Evolutionary conservation across 1,140 invertebrate species (phyloP).

Genomic region (Drosophila pachea): DNA sequence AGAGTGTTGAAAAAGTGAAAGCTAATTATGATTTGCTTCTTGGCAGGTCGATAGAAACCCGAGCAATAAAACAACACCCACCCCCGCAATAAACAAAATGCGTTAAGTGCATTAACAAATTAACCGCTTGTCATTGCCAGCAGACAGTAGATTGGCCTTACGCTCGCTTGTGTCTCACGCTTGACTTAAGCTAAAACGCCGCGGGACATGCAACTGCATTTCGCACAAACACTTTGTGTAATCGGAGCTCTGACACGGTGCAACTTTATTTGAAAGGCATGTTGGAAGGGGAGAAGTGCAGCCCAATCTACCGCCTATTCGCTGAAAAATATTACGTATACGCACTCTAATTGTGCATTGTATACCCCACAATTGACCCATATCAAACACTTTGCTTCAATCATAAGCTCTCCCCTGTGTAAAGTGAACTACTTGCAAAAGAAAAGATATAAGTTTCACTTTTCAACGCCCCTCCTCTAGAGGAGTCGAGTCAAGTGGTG

Average conservation of each 20-base stretch:
- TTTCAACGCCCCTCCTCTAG: slow-evolving; percentile 46
- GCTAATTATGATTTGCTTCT: slow-evolving; percentile 52
- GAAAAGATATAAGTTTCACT: slow-evolving; percentile 68
- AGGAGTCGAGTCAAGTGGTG: slow-evolving; percentile 43
- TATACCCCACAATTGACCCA: neutral
- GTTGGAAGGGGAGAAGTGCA: neutral
- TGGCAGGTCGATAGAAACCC: neutral
- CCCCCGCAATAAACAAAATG: slow-evolving; percentile 10
- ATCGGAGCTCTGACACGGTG: neutral
- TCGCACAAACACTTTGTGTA: neutral
- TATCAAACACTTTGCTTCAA: neutral
- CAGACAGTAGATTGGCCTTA: neutral
- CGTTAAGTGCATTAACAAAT: slow-evolving; percentile 45
- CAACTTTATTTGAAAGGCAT: neutral
- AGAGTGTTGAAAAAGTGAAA: slow-evolving; percentile 18
- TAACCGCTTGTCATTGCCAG: slow-evolving; percentile 12
- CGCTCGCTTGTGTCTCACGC: neutral
- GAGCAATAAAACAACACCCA: neutral
- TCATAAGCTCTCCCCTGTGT: neutral
- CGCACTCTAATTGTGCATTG: neutral
- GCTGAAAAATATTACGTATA: no score
- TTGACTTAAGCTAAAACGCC: neutral
- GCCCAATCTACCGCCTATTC: no score
- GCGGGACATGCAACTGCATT: neutral
- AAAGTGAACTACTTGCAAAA: slow-evolving; percentile 30